Evolutionary conservation across 2,888 invertebrate genomes (phyloP).

Genomic region (Drosophila kanekoi): DNA sequence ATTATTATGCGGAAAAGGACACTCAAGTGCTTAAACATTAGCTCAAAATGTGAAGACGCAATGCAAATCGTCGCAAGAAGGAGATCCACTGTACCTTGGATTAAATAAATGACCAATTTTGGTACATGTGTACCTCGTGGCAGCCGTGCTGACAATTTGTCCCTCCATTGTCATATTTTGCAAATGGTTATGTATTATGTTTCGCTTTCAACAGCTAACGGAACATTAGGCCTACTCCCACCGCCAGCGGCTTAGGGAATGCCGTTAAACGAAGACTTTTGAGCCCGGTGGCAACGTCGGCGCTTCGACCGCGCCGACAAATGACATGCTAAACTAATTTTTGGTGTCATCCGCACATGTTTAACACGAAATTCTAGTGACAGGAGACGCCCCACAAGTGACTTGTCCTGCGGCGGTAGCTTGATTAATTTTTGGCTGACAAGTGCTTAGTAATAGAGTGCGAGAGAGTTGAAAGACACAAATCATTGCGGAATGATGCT

Average conservation of each 20-base stretch:
- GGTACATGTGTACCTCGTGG: background rate
- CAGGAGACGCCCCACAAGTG: constrained; percentile 47
- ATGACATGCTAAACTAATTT: constrained; percentile 77
- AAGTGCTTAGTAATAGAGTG: constrained; percentile 51
- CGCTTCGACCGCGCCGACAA: constrained; percentile 40
- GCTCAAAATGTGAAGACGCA: too few species aligned
- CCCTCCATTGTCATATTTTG: background rate
- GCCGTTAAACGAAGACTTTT: constrained; percentile 34
- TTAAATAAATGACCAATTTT: background rate
- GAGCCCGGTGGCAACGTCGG: constrained; percentile 16
- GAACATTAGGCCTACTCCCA: background rate
- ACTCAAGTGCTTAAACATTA: too few species aligned
- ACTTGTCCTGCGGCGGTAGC: constrained; percentile 59
- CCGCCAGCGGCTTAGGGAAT: constrained; percentile 10
- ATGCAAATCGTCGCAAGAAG: too few species aligned
- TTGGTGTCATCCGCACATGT: constrained; percentile 73
- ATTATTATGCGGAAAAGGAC: too few species aligned
- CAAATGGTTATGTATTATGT: background rate
- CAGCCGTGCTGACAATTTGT: background rate
- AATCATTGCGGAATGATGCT: constrained; percentile 59
- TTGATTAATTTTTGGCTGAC: constrained; percentile 76
- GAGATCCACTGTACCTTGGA: too few species aligned
- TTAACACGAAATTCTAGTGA: constrained; percentile 57
- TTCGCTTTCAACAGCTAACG: constrained; percentile 24
- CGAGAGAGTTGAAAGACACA: constrained; percentile 48